Evolutionary conservation across 1,140 invertebrate genomes (phyloP).

Genomic region (Samia ricini): DNA sequence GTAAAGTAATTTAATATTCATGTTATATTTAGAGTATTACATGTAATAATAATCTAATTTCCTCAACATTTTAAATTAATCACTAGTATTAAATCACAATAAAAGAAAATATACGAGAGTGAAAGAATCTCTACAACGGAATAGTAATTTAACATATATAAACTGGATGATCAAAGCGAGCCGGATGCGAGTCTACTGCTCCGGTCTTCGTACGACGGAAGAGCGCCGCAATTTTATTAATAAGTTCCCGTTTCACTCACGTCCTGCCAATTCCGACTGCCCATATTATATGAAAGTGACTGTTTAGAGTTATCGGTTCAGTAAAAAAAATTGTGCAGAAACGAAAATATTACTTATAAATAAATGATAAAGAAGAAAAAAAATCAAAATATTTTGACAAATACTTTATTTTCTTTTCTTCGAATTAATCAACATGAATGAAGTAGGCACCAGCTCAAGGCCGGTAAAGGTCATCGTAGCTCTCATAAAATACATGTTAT

Average conservation of each 20-base stretch:
- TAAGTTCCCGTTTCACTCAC: constrained; percentile 66
- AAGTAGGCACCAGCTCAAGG: not conserved
- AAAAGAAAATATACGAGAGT: not conserved
- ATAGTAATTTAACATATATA: constrained; percentile 34
- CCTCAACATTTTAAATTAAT: constrained; percentile 1
- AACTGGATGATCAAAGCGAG: constrained; percentile 54
- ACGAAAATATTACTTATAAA: no score
- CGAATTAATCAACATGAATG: not conserved
- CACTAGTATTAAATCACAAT: not conserved
- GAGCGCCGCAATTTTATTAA: constrained; percentile 67
- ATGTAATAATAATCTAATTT: not conserved
- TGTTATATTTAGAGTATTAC: no score
- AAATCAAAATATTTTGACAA: not conserved
- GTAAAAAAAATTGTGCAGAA: not conserved
- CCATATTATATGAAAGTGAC: not conserved
- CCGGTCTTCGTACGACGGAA: constrained; percentile 53
- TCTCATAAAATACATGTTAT: no score
- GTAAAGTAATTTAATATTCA: no score
- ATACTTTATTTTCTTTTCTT: not conserved
- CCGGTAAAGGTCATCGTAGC: not conserved
- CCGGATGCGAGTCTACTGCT: constrained; percentile 51
- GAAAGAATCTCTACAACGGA: constrained; percentile 8
- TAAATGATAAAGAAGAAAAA: not conserved
- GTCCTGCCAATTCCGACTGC: constrained; percentile 51
- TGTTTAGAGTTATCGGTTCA: not conserved